A percentile compares a stretch with the other conserved stretches of the same genome.
These are phyloP conservation scores for Serranus cabrilla DNA, from an alignment of 2,797 vertebrate species.

Conservation along the genomic window DNA sequence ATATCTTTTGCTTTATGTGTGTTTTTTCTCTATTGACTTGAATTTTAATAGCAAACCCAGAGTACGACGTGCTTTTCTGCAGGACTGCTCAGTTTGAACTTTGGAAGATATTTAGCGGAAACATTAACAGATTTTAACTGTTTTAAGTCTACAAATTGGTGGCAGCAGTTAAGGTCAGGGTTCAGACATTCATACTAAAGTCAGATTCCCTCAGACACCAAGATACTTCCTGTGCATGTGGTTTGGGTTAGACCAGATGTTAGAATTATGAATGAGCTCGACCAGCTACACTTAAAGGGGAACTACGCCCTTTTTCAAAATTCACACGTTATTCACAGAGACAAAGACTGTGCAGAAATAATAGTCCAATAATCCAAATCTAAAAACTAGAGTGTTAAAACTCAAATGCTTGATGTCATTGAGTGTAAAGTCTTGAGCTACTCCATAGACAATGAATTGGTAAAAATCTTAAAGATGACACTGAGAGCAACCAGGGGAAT, in stretches of 20 bases:
- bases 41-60: neutral
- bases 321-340: no score
- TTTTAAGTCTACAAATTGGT: constrained; percentile 12
- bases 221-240: constrained; percentile 10
- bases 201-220: neutral
- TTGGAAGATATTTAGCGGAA: neutral
- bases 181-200: neutral
- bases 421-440: no score
- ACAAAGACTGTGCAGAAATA: no score
- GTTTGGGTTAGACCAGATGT: neutral
- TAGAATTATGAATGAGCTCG: constrained; percentile 9
- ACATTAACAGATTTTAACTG: neutral
- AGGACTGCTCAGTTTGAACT: neutral
- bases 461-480: no score
- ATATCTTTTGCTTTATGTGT: neutral
- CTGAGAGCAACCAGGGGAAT: no score
- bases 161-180: constrained; percentile 2
- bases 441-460: no score
- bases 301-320: no score
- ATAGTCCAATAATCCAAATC: no score
- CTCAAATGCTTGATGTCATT: no score
- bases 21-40: constrained; percentile 9
- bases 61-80: neutral
- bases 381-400: no score
- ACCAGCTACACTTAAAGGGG: neutral